Evolutionary conservation across 2,113 vertebrate species (phyloP).

Genomic region (Cheirogaleus medius): DNA sequence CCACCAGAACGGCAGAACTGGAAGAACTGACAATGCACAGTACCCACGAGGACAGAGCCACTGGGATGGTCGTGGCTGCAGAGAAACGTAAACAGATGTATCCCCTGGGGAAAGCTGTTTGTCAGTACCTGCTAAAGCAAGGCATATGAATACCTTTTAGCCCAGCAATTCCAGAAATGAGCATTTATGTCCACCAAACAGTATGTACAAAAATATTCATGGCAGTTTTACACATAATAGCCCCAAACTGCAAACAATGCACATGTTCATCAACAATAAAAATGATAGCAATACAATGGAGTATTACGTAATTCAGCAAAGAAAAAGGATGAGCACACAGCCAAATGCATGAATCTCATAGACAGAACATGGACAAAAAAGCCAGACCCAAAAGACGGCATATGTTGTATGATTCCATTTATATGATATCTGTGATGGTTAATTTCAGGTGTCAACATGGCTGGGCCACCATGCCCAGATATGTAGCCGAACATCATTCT

Average conservation of each 20-base stretch:
- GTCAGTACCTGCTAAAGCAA: neutral
- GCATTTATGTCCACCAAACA: neutral
- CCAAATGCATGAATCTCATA: neutral
- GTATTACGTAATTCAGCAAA: neutral
- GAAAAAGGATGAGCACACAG: neutral
- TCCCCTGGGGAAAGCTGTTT: neutral
- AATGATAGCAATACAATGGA: neutral
- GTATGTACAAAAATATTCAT: neutral
- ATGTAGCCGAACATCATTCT: too few species aligned
- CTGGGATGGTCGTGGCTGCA: fast-evolving
- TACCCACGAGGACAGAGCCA: fast-evolving
- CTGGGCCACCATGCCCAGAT: too few species aligned
- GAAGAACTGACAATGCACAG: too few species aligned
- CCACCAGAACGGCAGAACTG: neutral
- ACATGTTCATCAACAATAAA: neutral
- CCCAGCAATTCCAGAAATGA: neutral
- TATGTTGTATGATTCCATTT: fast-evolving
- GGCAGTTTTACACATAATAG: neutral
- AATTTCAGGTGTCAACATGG: neutral
- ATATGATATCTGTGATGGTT: neutral
- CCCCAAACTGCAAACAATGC: neutral
- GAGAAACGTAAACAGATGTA: fast-evolving
- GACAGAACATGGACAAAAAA: neutral
- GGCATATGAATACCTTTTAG: fast-evolving
- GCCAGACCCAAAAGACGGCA: too few species aligned